Percentiles rank a stretch among this genome's conserved stretches.
Conservation (phyloP, 2,888 invertebrate species). For the Drosophila hamatofila region DNA sequence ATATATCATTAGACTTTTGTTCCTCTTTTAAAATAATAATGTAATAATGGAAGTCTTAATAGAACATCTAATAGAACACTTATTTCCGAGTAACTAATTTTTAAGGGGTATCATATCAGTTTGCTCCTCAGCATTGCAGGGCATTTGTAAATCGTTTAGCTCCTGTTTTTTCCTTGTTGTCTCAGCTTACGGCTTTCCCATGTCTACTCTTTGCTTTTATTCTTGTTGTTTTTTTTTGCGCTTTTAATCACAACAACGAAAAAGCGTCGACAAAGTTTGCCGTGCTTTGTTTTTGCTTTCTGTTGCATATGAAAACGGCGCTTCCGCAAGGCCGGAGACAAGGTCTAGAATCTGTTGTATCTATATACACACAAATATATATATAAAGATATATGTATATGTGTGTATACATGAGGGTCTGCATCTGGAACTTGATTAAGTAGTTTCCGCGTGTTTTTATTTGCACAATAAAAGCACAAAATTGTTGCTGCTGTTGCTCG, state of each 20-base stretch:
- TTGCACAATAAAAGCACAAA: slow-evolving; percentile 79
- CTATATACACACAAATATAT: slow-evolving; percentile 4
- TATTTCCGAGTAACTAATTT: neutral
- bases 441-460: slow-evolving; percentile 83
- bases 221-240: slow-evolving; percentile 21
- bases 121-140: slow-evolving; percentile 5
- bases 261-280: slow-evolving; percentile 58
- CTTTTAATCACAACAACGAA: slow-evolving; percentile 43
- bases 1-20: no score
- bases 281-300: slow-evolving; percentile 51
- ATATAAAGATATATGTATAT: neutral
- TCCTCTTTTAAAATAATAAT: no score
- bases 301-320: slow-evolving; percentile 55
- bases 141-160: slow-evolving; percentile 24
- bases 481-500: slow-evolving; percentile 42
- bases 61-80: no score
- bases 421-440: slow-evolving; percentile 79
- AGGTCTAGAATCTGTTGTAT: slow-evolving; percentile 6
- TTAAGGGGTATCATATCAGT: neutral
- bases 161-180: slow-evolving; percentile 39
- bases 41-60: no score
- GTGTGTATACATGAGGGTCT: slow-evolving; percentile 11
- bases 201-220: slow-evolving; percentile 20
- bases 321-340: slow-evolving; percentile 41
- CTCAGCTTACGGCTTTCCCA: slow-evolving; percentile 65